A percentile compares a stretch with the other conserved stretches of the same genome.
Conservation (phyloP, 1,140 invertebrate species). For the Idris sp. region DNA sequence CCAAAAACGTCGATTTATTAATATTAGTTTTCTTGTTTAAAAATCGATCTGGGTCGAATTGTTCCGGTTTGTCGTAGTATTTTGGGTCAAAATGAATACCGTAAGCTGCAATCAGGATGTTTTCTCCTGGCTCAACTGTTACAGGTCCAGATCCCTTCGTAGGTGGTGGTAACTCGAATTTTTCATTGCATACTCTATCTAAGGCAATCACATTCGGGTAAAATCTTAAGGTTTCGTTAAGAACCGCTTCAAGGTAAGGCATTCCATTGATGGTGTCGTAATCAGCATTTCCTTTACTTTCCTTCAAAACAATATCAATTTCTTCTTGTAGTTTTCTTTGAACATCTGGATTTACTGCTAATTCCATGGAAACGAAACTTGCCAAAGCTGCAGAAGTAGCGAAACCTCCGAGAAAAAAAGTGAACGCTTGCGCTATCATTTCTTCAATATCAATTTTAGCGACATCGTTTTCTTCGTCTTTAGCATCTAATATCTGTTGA, state of each 20-base stretch:
- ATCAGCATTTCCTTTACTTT: slow-evolving; percentile 27
- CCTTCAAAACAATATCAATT: slow-evolving; percentile 34
- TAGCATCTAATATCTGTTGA: slow-evolving; percentile 77
- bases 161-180: slow-evolving; percentile 36
- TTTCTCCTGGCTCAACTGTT: slow-evolving; percentile 21
- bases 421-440: slow-evolving; percentile 44
- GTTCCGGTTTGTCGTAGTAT: slow-evolving; percentile 68
- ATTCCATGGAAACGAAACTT: slow-evolving; percentile 76
- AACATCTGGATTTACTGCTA: slow-evolving; percentile 80
- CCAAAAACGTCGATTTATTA: slow-evolving; percentile 33
- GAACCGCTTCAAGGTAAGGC: slow-evolving; percentile 38
- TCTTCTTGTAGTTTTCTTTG: slow-evolving; percentile 75
- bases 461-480: slow-evolving; percentile 12
- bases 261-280: slow-evolving; percentile 43
- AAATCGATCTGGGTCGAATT: slow-evolving; percentile 76
- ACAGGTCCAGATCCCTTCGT: slow-evolving; percentile 23
- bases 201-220: slow-evolving; percentile 18
- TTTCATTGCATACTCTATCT: slow-evolving; percentile 22
- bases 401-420: slow-evolving; percentile 78
- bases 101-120: slow-evolving; percentile 30
- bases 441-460: slow-evolving; percentile 13
- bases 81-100: slow-evolving; percentile 42
- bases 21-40: slow-evolving; percentile 68
- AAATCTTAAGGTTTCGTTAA: slow-evolving; percentile 33
- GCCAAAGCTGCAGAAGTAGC: slow-evolving; percentile 80